These are phyloP conservation scores for Oasisia sp. DNA, from an alignment of 2,888 invertebrate genomes.

Conservation along the genomic window DNA sequence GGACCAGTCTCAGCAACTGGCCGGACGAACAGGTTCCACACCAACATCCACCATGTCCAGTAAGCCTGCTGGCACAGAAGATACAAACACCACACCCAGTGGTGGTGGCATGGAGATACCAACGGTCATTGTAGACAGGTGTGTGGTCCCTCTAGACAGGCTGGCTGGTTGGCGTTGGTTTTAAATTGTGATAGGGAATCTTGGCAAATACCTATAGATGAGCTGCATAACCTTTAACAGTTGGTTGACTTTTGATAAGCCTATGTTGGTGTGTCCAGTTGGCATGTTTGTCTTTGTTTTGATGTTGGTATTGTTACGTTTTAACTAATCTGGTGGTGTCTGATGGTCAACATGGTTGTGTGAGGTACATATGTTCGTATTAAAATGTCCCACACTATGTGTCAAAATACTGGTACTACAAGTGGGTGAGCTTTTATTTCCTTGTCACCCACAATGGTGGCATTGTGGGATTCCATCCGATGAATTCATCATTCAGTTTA, in stretches of 20 bases:
- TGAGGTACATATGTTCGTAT: no score
- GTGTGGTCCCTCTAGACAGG: neutral
- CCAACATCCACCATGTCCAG: neutral
- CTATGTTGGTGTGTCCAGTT: neutral
- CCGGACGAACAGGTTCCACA: neutral
- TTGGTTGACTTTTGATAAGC: neutral
- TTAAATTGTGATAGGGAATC: neutral
- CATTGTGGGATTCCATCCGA: no score
- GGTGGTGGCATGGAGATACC: neutral
- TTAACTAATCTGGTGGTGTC: neutral
- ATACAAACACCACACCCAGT: neutral
- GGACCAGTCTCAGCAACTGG: neutral
- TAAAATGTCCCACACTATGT: no score
- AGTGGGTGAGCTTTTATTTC: no score
- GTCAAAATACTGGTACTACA: no score
- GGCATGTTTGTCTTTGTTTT: neutral
- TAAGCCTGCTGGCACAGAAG: neutral
- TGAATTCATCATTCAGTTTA: no score
- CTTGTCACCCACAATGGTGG: no score
- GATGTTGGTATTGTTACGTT: neutral
- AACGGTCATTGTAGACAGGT: slow-evolving; percentile 4
- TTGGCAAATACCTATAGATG: no score
- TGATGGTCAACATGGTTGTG: no score
- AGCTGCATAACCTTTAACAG: neutral
- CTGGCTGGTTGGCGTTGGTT: neutral